Evolutionary conservation across 2,113 vertebrate species (phyloP), one percentile per base, ranked within the genome.

Genomic region (Alligator mississippiensis): DNA sequence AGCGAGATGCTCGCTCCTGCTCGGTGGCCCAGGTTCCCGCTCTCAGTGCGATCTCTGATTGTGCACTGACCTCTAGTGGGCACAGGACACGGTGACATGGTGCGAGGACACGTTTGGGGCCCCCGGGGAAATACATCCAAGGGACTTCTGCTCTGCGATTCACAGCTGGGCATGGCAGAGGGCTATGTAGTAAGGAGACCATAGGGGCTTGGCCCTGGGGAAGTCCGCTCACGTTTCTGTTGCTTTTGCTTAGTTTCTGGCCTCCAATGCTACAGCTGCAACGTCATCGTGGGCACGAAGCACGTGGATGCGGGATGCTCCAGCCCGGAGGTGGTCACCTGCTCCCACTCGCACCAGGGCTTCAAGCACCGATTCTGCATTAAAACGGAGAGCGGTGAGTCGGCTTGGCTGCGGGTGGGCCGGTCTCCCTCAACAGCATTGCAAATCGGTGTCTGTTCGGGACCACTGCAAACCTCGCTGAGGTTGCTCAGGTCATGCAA

Each of bases 301-400:
- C 98, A 98, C 9, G 98, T 99, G 94, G 99, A 99, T 80, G 97
- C 98, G 87, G 99, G 99, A 38, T 99, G 99, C 96, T 98, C 98
- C 55, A 98, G 97, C 74, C 99, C 99, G 2, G 99, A 99, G 95
- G 98, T 99, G 94, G 98, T 99, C 97, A 98, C 98, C 96, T 99
- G 99, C 96, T 97, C 99, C 80, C 98, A 98, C 92, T 99, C 98
- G 62, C 98, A 99, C 97, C 98, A 98, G 90, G 99, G 99, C 90
- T 99, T 99, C 98, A 99, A 98, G 90, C 99, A 99, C 89, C 98
- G 99, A 4, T 99, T 99, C 98, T 99, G 99, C 97, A 99, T 99
- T 95, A 99, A 98, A 96, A 99, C 98, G 4, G 98, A 99, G 95
- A 99, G 99, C n/a, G 98, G 99, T 99, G 96, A 98, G 99, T 96